Percentiles rank a stretch among this genome's conserved stretches.
Conservation (phyloP, 2,797 vertebrate genomes). For the Hydrophis major region DNA sequence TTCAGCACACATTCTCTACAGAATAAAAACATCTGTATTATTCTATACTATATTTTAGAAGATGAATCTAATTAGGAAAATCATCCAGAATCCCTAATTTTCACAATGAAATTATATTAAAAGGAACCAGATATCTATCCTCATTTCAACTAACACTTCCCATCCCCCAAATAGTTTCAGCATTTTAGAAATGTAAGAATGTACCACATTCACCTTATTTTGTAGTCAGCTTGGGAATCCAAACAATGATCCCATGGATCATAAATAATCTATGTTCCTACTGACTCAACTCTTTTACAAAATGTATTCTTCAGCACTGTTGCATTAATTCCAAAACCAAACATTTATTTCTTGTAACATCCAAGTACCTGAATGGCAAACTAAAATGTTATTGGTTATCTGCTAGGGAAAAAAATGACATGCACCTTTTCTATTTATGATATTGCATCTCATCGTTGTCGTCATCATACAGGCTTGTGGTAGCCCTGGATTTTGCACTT, state of each 20-base stretch:
- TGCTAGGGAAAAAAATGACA: neutral
- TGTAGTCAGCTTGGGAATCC: neutral
- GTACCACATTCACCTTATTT: neutral
- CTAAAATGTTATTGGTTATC: neutral
- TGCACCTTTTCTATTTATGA: neutral
- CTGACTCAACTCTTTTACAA: neutral
- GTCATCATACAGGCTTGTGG: neutral
- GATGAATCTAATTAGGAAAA: neutral
- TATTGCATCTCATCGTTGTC: neutral
- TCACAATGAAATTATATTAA: neutral
- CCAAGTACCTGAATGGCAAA: neutral
- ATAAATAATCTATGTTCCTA: neutral
- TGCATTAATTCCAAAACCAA: neutral
- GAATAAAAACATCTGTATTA: neutral
- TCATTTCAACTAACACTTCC: neutral
- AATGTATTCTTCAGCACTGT: neutral
- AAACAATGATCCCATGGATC: neutral
- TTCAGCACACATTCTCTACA: neutral
- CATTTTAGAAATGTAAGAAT: neutral
- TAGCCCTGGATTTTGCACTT: neutral
- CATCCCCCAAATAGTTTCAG: neutral
- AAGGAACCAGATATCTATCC: fast-evolving
- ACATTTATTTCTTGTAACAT: neutral
- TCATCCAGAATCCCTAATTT: neutral
- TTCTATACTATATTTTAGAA: neutral